Percentiles rank a stretch among this genome's conserved stretches.
phyloP scores from a whole-genome alignment of 2,797 vertebrate species.

The Muraenolepis orangiensis region DNA sequence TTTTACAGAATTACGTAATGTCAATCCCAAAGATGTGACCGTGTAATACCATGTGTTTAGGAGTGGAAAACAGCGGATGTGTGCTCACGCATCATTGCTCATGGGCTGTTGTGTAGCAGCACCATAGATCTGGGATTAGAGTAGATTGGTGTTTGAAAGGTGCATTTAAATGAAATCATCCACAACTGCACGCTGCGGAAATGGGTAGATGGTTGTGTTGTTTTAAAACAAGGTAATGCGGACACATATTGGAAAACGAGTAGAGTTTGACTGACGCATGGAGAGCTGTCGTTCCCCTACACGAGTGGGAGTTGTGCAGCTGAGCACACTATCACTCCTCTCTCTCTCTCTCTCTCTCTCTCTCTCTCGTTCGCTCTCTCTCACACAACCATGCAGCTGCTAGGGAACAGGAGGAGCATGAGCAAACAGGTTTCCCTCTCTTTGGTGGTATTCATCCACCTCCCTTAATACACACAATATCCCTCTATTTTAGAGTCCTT shows the following conservation, averaged over 20 bases:
- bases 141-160: background rate
- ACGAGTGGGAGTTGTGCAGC: conserved; percentile 65
- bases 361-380: conserved; percentile 15
- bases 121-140: background rate
- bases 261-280: conserved; percentile 37
- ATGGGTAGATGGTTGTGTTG: background rate
- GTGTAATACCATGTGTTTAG: conserved; percentile 40
- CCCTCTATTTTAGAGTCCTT: conserved; percentile 14
- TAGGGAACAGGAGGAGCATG: conserved; percentile 66
- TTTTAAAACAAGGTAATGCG: background rate
- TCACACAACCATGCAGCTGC: conserved; percentile 60
- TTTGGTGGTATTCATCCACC: conserved; percentile 42
- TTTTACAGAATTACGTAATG: conserved; percentile 64
- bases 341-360: conserved; percentile 17
- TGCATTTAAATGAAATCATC: background rate
- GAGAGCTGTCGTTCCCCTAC: conserved; percentile 58
- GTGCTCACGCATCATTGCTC: background rate
- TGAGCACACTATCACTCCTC: conserved; percentile 59
- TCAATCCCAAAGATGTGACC: conserved; percentile 33
- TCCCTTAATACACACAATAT: conserved; percentile 35
- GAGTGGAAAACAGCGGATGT: conserved; percentile 8
- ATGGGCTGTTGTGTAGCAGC: background rate
- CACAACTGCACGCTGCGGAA: background rate
- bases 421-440: conserved; percentile 63
- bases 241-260: no score